A percentile compares a stretch with the other conserved stretches of the same genome.
These are phyloP conservation scores for Sepioteuthis lessoniana DNA, from an alignment of 2,888 invertebrate species.

Conservation along the genomic window DNA sequence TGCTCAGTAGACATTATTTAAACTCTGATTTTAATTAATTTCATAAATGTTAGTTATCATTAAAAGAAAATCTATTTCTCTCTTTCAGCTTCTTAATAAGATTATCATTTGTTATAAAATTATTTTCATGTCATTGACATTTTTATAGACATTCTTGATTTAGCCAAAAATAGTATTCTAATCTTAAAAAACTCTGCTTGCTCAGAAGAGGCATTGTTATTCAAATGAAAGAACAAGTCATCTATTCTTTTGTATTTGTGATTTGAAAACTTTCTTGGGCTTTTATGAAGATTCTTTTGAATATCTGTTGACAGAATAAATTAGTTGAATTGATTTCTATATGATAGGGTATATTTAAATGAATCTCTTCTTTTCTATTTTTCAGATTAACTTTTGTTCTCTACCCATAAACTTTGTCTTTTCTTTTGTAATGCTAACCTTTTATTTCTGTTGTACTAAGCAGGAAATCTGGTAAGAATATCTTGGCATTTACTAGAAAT, in stretches of 20 bases:
- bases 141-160: background rate
- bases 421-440: background rate
- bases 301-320: no score
- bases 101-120: background rate
- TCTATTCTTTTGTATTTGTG: no score
- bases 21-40: background rate
- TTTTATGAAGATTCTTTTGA: no score
- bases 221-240: no score
- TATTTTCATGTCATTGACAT: background rate
- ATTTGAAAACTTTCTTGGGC: no score
- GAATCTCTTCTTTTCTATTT: background rate
- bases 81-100: background rate
- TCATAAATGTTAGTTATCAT: background rate
- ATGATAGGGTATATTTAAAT: background rate
- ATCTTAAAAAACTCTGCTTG: background rate
- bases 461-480: background rate
- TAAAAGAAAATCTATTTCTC: background rate
- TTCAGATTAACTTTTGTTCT: background rate
- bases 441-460: conserved; percentile 23
- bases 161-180: background rate
- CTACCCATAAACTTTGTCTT: conserved; percentile 23
- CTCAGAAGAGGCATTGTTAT: no score
- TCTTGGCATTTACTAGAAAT: background rate
- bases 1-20: background rate
- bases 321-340: background rate